Evolutionary conservation across 2,888 invertebrate genomes (phyloP), one percentile per base, ranked within the genome.

Genomic region (Rotaria socialis): DNA sequence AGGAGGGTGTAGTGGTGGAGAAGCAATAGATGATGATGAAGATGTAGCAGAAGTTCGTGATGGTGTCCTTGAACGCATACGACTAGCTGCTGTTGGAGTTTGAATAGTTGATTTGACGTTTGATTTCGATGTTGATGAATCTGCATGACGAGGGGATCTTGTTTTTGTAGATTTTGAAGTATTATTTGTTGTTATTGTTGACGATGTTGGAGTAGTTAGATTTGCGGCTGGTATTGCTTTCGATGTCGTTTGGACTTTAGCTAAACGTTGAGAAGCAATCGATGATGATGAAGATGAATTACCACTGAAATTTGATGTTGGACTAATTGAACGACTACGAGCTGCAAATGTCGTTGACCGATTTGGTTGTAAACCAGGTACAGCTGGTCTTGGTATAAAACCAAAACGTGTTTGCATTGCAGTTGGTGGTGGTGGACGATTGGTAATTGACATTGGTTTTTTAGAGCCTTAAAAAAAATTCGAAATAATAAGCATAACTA

Each of bases 301-400:
- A 24, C n/a, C 47, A 47, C 47, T 47, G 10, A 19, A 2, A 11
- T 24, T 47, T 43, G 80, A 80, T 80, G 47, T 80, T 47, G 80
- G 80, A 47, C 80, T 80, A n/a, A 80, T 47, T 5, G 80, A 80
- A 47, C 80, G 80, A 47, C 80, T 80, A 80, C 80, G 43, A 35
- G 47, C 24, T 47, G 47, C 80, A 47, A 4, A 47, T 47, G 80
- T 43, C 11, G 80, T 14, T 67, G 67, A 0, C 35, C 19, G 35
- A 16, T 14, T 16, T 67, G 35, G 35, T 6, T 67, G 67, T 67
- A 2, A 35, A 35, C 35, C 14, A 5, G 67, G 67, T 35, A 2
- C 35, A 3, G 19, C 10, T 67, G 67, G 67, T 35, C 67, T 35
- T 80, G 80, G 47, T 47, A 47, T 80, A 80, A 80, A 80, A 24